Conservation (phyloP, 2,113 vertebrate genomes). For the Silurus glanis region DNA sequence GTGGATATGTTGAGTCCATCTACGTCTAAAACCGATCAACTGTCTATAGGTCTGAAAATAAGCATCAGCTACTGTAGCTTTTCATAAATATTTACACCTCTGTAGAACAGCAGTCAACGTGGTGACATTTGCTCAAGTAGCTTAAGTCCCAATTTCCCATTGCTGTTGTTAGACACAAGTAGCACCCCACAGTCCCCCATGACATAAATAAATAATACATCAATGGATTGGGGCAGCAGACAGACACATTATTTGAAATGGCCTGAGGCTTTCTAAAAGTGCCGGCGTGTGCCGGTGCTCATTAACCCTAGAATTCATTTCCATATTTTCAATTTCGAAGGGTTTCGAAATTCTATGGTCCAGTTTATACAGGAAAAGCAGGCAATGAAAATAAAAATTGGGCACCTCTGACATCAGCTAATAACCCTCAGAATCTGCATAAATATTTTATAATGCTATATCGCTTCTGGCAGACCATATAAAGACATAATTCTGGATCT, state of each 20-base stretch:
- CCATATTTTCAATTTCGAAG: slow-evolving; percentile 28
- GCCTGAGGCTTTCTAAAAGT: slow-evolving; percentile 25
- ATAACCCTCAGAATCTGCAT: background rate
- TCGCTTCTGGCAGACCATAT: background rate
- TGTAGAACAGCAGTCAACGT: background rate
- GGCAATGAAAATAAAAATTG: background rate
- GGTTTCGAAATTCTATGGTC: background rate
- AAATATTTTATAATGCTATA: background rate
- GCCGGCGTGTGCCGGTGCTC: slow-evolving; percentile 28
- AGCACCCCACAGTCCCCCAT: background rate
- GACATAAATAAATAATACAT: slow-evolving; percentile 65
- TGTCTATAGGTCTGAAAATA: background rate
- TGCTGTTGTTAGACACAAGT: slow-evolving; percentile 17
- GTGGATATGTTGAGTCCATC: background rate
- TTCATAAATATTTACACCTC: slow-evolving; percentile 34
- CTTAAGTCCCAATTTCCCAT: slow-evolving; percentile 28
- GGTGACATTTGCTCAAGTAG: slow-evolving; percentile 27
- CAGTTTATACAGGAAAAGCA: background rate
- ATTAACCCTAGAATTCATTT: slow-evolving; percentile 52
- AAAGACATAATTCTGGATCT: slow-evolving; percentile 1
- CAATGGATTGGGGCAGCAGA: slow-evolving; percentile 33
- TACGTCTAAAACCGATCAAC: background rate
- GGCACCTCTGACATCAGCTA: background rate
- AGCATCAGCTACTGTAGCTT: slow-evolving; percentile 13
- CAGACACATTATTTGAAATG: slow-evolving; percentile 25